Percentiles rank a stretch among this genome's conserved stretches.
These are phyloP conservation scores for Pipra filicauda DNA, from an alignment of 2,113 vertebrate genomes.

Conservation along the genomic window DNA sequence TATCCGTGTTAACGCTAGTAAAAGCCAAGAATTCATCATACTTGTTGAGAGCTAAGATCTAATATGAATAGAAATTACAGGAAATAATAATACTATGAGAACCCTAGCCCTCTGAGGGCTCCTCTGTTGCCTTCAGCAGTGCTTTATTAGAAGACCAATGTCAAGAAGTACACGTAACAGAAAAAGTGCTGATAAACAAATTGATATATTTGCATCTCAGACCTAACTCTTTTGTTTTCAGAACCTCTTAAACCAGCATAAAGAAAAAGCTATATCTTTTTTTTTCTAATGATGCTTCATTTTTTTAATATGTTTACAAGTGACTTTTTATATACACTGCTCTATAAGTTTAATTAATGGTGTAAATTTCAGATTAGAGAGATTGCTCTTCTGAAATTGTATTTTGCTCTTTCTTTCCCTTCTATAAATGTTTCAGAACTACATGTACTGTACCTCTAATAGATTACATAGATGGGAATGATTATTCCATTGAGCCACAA, in stretches of 20 bases:
- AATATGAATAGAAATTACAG: background rate
- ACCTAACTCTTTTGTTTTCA: background rate
- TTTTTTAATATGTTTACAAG: background rate
- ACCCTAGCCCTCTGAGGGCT: background rate
- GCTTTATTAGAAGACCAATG: background rate
- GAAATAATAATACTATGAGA: background rate
- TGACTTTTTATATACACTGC: background rate
- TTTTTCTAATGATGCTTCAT: background rate
- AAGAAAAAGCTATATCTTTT: background rate
- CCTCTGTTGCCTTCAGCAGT: background rate
- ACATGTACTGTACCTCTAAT: slow-evolving; percentile 98
- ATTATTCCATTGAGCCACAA: slow-evolving; percentile 97
- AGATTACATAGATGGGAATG: slow-evolving; percentile 99
- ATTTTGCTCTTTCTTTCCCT: slow-evolving; percentile 77
- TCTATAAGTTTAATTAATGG: background rate
- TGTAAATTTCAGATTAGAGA: slow-evolving; percentile 44
- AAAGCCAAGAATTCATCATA: background rate
- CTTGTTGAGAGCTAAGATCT: background rate
- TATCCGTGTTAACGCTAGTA: background rate
- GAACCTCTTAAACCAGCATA: background rate
- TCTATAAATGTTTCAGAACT: slow-evolving; percentile 90
- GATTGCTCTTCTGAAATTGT: slow-evolving; percentile 67
- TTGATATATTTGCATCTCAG: background rate
- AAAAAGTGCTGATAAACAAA: background rate
- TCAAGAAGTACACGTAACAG: background rate